A percentile compares a stretch with the other conserved stretches of the same genome.
These are phyloP conservation scores for Lophius piscatorius DNA, from an alignment of 2,113 vertebrate genomes.

Conservation along the genomic window DNA sequence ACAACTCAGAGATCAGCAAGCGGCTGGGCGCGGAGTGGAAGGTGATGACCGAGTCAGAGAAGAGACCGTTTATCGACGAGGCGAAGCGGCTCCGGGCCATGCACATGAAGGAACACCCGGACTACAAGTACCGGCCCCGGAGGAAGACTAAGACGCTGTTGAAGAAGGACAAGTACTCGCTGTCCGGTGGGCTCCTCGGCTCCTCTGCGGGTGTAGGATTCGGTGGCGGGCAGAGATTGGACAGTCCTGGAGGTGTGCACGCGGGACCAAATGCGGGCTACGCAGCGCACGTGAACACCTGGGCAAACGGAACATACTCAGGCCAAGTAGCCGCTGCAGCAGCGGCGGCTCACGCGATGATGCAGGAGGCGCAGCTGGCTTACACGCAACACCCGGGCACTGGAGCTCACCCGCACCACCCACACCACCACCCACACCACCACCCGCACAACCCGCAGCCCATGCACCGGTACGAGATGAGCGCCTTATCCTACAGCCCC, in stretches of 20 bases:
- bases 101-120: conserved; percentile 99
- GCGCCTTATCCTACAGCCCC: conserved; percentile 92
- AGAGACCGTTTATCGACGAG: conserved; percentile 97
- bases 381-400: conserved; percentile 92
- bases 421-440: conserved; percentile 80
- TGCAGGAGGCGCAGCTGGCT: conserved; percentile 96
- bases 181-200: conserved; percentile 88
- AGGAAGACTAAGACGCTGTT: conserved; percentile 97
- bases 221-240: conserved; percentile 87
- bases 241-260: conserved; percentile 89
- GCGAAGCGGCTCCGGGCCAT: conserved; percentile 95
- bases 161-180: conserved; percentile 98
- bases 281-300: conserved; percentile 94
- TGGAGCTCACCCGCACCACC: conserved; percentile 86
- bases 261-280: conserved; percentile 82
- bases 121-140: conserved; percentile 98
- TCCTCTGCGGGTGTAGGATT: conserved; percentile 80
- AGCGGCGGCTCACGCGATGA: conserved; percentile 92
- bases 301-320: conserved; percentile 93
- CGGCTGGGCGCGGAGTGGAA: conserved; percentile 90
- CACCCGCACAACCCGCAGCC: conserved; percentile 88
- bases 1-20: conserved; percentile 92
- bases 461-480: conserved; percentile 94
- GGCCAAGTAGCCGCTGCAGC: conserved; percentile 92
- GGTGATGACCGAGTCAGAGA: conserved; percentile 96